Base-by-base conservation (phyloP, 2,113 vertebrate species). In the Daphoenositta chrysoptera region DNA sequence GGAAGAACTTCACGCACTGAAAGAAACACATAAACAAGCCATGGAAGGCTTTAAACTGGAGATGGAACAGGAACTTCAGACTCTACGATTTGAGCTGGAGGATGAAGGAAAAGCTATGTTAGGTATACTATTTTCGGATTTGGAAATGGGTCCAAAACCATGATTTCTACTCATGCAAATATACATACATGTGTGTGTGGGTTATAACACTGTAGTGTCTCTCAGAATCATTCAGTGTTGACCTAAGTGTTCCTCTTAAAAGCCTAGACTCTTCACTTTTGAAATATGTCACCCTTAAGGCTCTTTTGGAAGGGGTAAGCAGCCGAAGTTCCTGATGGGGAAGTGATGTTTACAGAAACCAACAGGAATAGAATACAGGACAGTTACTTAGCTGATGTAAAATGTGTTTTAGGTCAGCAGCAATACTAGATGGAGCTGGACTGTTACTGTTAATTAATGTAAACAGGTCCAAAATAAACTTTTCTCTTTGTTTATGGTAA, bases 71-170 rank as follows among this genome's bases (percentile, higher is more conserved):
- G 99, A 99, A 79, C 98, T 99, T 87, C 99, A 99, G 92, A 99
- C 99, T 1, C 98, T 99, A 22, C 98, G 99, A 92, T 99, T 99
- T 86, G 99, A 99, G 65, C 97, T 99, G 96, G 99, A 99, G 97
- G 99, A 99, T 70, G 99, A 99, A 98, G 99, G 99, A 94, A 99
- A 99, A 97, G 99, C 99, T 90, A 99, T 99, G 99, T 98, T 99
- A 96, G 99, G 99, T 99, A 97, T 42, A 16, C 5, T 40, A 90
- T 90, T 97, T 63, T 72, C 37, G 39, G 50, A 89, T 73, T 77
- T 91, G 48, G 56, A 66, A 75, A 53, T 20, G 30, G 15, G 22
- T 47, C 77, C 20, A 44, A 78, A 77, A 3, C 0, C 27, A 13
- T 48, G 56, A 19, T 77, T 72, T 80, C 69, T 86, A 13, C 35